Evolutionary conservation across 2,113 vertebrate genomes (phyloP).

Genomic region (Ploceus nigricollis): DNA sequence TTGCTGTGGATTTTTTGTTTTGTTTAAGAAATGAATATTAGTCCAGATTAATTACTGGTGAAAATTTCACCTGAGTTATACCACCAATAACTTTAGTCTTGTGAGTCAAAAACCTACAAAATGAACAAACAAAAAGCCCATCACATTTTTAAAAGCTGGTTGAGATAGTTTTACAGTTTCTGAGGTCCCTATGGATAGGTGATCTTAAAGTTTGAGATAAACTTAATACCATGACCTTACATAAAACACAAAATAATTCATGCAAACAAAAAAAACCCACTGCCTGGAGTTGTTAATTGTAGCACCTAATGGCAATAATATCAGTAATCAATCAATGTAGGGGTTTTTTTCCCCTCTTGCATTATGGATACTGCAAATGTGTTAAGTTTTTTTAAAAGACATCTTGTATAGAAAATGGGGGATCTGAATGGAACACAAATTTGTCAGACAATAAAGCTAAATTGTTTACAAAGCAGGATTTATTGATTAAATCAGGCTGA

Average conservation of each 20-base stretch:
- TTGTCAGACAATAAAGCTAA: background rate
- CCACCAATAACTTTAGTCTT: background rate
- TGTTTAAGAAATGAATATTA: background rate
- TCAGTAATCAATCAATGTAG: background rate
- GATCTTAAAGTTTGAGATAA: background rate
- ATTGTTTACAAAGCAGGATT: background rate
- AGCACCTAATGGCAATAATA: conserved; percentile 8
- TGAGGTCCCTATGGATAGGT: background rate
- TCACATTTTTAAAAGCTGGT: background rate
- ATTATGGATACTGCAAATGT: background rate
- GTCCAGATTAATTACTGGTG: background rate
- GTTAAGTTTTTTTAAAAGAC: background rate
- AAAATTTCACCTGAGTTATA: background rate
- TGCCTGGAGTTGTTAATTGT: background rate
- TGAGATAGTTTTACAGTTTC: background rate
- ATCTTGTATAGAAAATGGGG: background rate
- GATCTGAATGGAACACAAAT: background rate
- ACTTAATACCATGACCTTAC: background rate
- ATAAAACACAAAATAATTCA: background rate
- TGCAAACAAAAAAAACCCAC: background rate
- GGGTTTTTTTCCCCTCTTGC: background rate
- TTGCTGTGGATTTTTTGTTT: background rate
- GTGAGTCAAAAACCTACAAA: background rate
- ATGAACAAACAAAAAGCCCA: background rate
- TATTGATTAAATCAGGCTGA: background rate